Evolutionary conservation across 2,113 vertebrate species (phyloP).

Genomic region (cat (Felis catus)): F.catus_Fca126_mat1.0 CM031417.1:35422001-35422500

Average conservation of each 20-base stretch:
- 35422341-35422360: background rate
- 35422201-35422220: background rate
- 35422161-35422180: background rate
- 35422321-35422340: background rate
- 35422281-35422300: background rate
- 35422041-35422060: background rate
- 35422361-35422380: background rate
- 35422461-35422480: background rate
- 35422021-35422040: background rate
- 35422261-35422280: background rate
- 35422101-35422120: background rate
- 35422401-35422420: background rate
- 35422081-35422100: background rate
- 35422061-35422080: background rate
- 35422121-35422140: background rate
- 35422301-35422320: background rate
- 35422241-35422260: background rate
- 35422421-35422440: conserved; percentile 65
- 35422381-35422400: conserved; percentile 26
- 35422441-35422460: conserved; percentile 38
- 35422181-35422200: background rate
- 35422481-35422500: background rate
- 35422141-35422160: background rate
- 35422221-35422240: background rate
- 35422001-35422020: background rate